Evolutionary conservation across 37 sponge, comb jelly and placozoan genomes (phyloP).

Genomic region (Beroe forskalii): DNA sequence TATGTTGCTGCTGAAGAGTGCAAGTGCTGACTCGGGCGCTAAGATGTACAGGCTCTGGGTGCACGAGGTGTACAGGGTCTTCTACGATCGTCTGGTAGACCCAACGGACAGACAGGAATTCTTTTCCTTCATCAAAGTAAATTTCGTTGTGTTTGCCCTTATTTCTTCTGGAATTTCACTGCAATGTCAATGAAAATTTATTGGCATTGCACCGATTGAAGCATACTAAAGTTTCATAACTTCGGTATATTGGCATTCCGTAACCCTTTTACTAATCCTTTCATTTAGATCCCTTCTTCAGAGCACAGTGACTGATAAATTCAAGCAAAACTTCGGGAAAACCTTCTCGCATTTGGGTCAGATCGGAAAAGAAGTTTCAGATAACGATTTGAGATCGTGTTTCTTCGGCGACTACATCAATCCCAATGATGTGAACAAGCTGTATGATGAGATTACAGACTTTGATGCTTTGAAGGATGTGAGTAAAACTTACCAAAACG

Average conservation of each 20-base stretch:
- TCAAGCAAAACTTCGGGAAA: constrained; percentile 65
- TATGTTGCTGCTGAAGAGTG: constrained; percentile 57
- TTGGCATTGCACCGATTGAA: too few species aligned
- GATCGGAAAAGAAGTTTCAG: constrained; percentile 63
- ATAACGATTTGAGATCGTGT: constrained; percentile 63
- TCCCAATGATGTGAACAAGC: constrained; percentile 41
- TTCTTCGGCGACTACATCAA: constrained; percentile 69
- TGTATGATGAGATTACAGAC: constrained; percentile 67
- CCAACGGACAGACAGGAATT: constrained; percentile 31
- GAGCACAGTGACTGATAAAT: constrained; percentile 56
- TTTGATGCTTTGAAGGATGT: constrained; percentile 67
- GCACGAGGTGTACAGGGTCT: constrained; percentile 69
- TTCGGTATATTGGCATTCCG: too few species aligned
- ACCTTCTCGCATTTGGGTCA: constrained; percentile 67
- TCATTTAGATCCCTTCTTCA: constrained; percentile 19
- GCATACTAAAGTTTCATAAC: too few species aligned
- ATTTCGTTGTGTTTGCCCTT: too few species aligned
- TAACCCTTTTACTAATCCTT: neutral
- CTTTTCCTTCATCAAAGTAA: constrained; percentile 66
- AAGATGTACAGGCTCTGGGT: constrained; percentile 69
- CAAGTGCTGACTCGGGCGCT: constrained; percentile 50
- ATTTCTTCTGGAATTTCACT: too few species aligned
- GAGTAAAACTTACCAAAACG: too few species aligned
- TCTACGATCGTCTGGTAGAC: constrained; percentile 70
- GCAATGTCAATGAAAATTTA: too few species aligned